Evolutionary conservation across 2,113 vertebrate genomes (phyloP), one percentile per base, ranked within the genome.

Genomic region (Planiliza haematocheilus): DNA sequence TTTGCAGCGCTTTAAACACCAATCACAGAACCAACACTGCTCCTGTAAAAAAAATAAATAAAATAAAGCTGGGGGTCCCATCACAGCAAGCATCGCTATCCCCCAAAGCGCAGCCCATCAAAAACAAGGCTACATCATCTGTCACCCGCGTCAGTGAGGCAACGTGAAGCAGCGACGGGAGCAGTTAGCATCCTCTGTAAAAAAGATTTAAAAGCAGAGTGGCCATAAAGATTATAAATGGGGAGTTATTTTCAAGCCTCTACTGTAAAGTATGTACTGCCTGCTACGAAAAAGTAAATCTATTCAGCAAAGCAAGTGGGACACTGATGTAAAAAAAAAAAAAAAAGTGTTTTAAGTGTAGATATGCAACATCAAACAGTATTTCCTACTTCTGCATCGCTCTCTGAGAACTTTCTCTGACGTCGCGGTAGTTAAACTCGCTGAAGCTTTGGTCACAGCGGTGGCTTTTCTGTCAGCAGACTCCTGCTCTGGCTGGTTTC

Each of bases 211-310:
- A 73, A 73, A 48, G 38, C 52, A 52, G 36, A 71, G 51, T 20
- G 8, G 7, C 24, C 37, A 58, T 76, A 76, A 77, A 77, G 55
- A 72, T 84, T 41, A 79, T 61, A 69, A 58, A 50, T n/a, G 55
- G 41, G 56, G 58, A 61, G 13, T 59, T 11, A 21, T 64, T 53
- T 79, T 51, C 37, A 17, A 18, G 13, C 14, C 1, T 16, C 48
- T 17, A 42, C 34, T 51, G 18, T n/a, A n/a, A n/a, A n/a, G n/a
- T 65, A 60, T 18, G 37, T 63, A 11, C 45, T 49, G 34, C 53
- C 17, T 55, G 9, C 7, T 48, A 36, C 16, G 51, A 48, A 58
- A 18, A 55, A 50, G 9, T 34, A 7, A 51, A 51, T 14, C 8
- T 18, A 24, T 60, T 34, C 37, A 39, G 16, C 20, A 21, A 20